Percentiles rank a stretch among this genome's conserved stretches.
Conservation (phyloP, 2,113 vertebrate genomes). For the Myanophis thanlyinensis region DNA sequence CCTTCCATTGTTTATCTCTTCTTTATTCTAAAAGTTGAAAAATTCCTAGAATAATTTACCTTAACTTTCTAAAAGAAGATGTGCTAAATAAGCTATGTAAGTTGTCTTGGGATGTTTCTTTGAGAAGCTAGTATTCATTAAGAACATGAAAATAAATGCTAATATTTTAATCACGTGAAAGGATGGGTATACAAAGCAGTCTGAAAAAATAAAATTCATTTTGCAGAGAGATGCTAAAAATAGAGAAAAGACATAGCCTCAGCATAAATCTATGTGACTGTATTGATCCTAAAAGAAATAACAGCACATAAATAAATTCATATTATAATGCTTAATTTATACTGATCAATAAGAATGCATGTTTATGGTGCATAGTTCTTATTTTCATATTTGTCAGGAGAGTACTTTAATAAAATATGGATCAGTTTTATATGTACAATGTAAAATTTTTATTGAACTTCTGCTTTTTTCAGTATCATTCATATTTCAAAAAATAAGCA, state of each 20-base stretch:
- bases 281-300: constrained; percentile 38
- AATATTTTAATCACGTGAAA: constrained; percentile 54
- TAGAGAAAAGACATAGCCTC: neutral
- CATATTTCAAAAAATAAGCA: neutral
- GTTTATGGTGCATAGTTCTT: neutral
- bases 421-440: neutral
- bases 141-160: constrained; percentile 51
- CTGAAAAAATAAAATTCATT: constrained; percentile 30
- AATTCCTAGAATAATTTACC: constrained; percentile 16
- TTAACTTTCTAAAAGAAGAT: constrained; percentile 16
- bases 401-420: neutral
- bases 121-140: constrained; percentile 6
- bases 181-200: constrained; percentile 21
- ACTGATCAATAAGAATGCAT: constrained; percentile 30
- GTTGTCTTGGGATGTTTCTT: constrained; percentile 43
- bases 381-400: neutral
- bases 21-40: constrained; percentile 45
- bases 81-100: constrained; percentile 50
- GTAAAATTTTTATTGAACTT: neutral
- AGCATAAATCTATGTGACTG: constrained; percentile 7
- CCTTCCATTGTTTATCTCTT: neutral
- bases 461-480: neutral
- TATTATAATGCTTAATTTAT: constrained; percentile 21
- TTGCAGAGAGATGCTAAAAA: neutral
- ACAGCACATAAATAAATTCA: neutral